These are phyloP conservation scores for Drosophila trapezifrons DNA, from an alignment of 1,140 invertebrate species.

Conservation along the genomic window DNA sequence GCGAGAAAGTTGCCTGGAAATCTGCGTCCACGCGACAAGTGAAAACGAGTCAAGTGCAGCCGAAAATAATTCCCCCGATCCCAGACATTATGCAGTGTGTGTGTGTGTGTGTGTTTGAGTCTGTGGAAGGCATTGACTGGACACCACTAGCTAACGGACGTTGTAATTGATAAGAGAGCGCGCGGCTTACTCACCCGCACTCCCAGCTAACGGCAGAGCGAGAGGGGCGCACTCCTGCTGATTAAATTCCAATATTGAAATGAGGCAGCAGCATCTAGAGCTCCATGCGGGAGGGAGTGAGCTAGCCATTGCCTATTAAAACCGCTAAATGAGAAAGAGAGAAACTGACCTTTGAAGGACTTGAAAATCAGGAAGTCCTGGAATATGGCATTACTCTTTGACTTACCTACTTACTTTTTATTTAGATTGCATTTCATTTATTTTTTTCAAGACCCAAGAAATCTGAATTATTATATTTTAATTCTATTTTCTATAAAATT, in stretches of 20 bases:
- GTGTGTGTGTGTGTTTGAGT: not conserved
- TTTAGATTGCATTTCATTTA: not conserved
- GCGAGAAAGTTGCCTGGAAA: slow-evolving; percentile 56
- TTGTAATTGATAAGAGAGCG: slow-evolving; percentile 41
- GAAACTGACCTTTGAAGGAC: too few relatives aligned
- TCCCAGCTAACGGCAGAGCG: not conserved
- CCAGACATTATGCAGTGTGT: slow-evolving; percentile 6
- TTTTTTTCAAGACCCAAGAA: not conserved
- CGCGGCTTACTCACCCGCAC: slow-evolving; percentile 36
- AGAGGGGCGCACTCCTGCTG: not conserved
- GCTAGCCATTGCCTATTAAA: slow-evolving; percentile 4
- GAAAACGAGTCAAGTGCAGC: slow-evolving; percentile 53
- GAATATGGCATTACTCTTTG: not conserved
- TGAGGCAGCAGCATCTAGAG: not conserved
- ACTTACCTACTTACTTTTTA: not conserved
- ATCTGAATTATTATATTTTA: not conserved
- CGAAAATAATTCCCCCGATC: slow-evolving; percentile 45
- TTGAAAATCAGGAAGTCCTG: not conserved
- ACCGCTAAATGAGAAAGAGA: not conserved
- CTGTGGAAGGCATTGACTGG: slow-evolving; percentile 42
- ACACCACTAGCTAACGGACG: slow-evolving; percentile 25
- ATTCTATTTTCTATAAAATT: not conserved
- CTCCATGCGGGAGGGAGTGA: slow-evolving; percentile 2
- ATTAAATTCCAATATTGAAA: slow-evolving; percentile 49
- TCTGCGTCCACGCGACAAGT: slow-evolving; percentile 57